phyloP scores from a whole-genome alignment of 2,888 invertebrate species.

The Noctua janthina region DNA sequence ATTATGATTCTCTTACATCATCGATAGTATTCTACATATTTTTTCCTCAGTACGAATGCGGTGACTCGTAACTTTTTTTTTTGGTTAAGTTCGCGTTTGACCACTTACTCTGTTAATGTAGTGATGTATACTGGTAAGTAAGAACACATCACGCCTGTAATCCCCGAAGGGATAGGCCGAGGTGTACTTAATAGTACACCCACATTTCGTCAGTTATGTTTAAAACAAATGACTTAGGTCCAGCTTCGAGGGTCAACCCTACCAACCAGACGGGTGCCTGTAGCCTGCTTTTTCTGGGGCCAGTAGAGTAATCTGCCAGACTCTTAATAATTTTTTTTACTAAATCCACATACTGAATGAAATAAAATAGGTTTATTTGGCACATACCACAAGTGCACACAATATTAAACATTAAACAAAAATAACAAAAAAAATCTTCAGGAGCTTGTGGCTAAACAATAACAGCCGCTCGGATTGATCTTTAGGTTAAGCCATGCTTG shows the following conservation, averaged over 20 bases:
- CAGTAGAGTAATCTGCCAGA: neutral
- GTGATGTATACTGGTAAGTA: neutral
- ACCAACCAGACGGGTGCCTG: neutral
- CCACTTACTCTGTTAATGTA: neutral
- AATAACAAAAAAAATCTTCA: too few relatives aligned
- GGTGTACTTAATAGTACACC: neutral
- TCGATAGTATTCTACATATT: constrained; percentile 31
- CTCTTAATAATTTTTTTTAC: neutral
- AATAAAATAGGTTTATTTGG: too few relatives aligned
- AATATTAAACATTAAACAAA: too few relatives aligned
- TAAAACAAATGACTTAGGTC: too few relatives aligned
- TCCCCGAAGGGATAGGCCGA: neutral
- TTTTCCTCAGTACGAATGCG: constrained; percentile 37
- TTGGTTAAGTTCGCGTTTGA: neutral
- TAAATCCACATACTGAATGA: too few relatives aligned
- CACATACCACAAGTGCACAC: too few relatives aligned
- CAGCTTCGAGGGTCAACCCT: neutral
- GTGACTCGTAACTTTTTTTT: constrained; percentile 11
- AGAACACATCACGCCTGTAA: neutral
- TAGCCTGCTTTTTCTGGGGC: neutral
- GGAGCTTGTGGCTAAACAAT: too few relatives aligned
- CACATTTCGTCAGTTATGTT: neutral
- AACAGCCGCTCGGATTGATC: too few relatives aligned
- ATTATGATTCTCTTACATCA: constrained; percentile 52
- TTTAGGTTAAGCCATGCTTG: too few relatives aligned